Evolutionary conservation across 1,140 invertebrate species (phyloP), one percentile per base, ranked within the genome.

Genomic region (Trichogramma pretiosum): DNA sequence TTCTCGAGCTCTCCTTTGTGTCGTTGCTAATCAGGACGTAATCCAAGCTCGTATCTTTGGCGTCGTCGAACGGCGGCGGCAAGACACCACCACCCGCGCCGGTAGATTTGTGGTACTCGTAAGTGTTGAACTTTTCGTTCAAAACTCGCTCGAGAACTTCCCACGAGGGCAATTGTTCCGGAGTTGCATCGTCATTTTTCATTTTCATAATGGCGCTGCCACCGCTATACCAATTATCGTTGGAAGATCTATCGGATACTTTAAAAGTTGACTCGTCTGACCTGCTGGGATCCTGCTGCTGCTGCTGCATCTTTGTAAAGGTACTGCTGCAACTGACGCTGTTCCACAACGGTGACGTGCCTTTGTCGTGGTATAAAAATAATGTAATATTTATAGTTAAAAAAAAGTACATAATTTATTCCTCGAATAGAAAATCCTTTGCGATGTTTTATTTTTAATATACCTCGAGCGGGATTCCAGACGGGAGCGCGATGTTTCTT

Each of bases 381-480:
- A 14, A 35, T 35, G 16, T n/a, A n/a, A n/a, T n/a, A n/a, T n/a
- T n/a, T n/a, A n/a, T n/a, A n/a, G n/a, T n/a, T n/a, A n/a, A n/a
- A n/a, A n/a, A n/a, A n/a, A n/a, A n/a, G n/a, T n/a, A n/a, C n/a
- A n/a, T n/a, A n/a, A n/a, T n/a, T n/a, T n/a, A n/a, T n/a, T n/a
- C n/a, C n/a, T n/a, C n/a, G n/a, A n/a, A n/a, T n/a, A n/a, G n/a
- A n/a, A n/a, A n/a, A n/a, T n/a, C n/a, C n/a, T n/a, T n/a, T n/a
- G n/a, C n/a, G n/a, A n/a, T n/a, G n/a, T n/a, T n/a, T n/a, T n/a
- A n/a, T n/a, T n/a, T n/a, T n/a, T n/a, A n/a, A n/a, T n/a, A n/a
- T 55, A 65, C 62, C 59, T 59, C 57, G 51, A n/a, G 59, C 43
- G 0, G 39, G 51, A 13, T 63, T 53, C 63, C 62, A 65, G 36